Base-by-base conservation (phyloP, 2,888 invertebrate species). In the Epirrita christyi region DNA sequence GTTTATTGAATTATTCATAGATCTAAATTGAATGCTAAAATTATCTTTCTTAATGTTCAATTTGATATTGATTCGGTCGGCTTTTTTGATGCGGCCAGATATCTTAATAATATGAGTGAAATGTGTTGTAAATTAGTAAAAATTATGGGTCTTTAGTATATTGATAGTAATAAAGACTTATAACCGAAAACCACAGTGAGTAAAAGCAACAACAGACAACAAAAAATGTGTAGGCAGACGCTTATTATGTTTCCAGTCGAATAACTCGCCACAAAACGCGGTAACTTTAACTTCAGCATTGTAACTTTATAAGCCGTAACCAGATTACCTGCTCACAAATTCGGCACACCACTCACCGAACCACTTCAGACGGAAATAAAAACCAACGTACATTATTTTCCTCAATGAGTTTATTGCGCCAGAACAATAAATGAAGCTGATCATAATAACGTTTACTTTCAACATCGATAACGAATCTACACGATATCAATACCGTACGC, bases 401-500 rank as follows among this genome's bases (percentile, higher is more conserved):
- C 80, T 90, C 88, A 91, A 86, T 89, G 88, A 85, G 82, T 92
- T 92, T 92, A 92, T 90, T 92, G 87, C 89, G 88, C 80, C 88
- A 89, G 90, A 91, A 92, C 91, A 91, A 88, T 89, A 89, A 89
- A 88, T 90, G 91, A 91, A 91, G 91, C 92, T 84, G 89, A 88
- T 90, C 90, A 88, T 86, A 75, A 86, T 86, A 91, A 92, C 92
- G 88, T 86, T 91, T 90, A 92, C 88, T 92, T 90, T 92, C 92
- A 92, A 92, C 92, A 92, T 91, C 90, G 82, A 92, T 90, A 92
- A 91, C 84, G 83, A 87, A 83, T 87, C 85, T 90, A 90, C 90
- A 86, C 88, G 87, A 85, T 84, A 86, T 73, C 79, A 84, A n/a
- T 80, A 80, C 81, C 85, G 85, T 80, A 84, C 83, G 73, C 77